phyloP scores from a whole-genome alignment of 2,797 vertebrate genomes.

The Micropoecilia bifurca region DNA sequence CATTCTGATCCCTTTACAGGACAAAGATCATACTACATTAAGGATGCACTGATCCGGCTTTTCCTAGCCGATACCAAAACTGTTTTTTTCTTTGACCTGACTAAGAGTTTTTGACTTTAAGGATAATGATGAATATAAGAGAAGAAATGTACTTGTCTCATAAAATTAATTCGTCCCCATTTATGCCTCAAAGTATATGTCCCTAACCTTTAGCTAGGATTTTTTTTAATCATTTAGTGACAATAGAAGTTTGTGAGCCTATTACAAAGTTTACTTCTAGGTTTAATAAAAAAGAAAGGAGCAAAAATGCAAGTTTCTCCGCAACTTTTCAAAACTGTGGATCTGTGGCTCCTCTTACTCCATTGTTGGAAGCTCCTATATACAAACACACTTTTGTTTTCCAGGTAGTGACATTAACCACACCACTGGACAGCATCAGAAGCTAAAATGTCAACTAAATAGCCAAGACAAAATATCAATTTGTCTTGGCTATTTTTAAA shows the following conservation, averaged over 20 bases:
- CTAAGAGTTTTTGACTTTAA: neutral
- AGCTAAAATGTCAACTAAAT: neutral
- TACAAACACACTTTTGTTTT: neutral
- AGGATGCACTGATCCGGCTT: neutral
- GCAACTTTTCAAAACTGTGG: neutral
- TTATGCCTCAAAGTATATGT: neutral
- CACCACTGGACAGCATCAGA: neutral
- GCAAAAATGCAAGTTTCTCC: neutral
- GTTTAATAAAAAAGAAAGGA: neutral
- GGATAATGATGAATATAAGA: neutral
- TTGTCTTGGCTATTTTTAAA: neutral
- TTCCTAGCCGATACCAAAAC: neutral
- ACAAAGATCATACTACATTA: neutral
- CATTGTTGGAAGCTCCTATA: neutral
- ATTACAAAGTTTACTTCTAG: neutral
- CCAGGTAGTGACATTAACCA: neutral
- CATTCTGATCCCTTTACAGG: constrained; percentile 79
- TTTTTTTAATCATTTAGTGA: neutral
- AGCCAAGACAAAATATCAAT: neutral
- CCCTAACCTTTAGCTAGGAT: neutral
- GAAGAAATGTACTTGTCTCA: neutral
- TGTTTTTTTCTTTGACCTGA: neutral
- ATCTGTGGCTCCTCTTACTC: neutral
- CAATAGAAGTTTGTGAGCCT: neutral
- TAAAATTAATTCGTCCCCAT: neutral